Base-by-base conservation (phyloP, 1,140 invertebrate genomes). In the Zaprionus tsacasi region DNA sequence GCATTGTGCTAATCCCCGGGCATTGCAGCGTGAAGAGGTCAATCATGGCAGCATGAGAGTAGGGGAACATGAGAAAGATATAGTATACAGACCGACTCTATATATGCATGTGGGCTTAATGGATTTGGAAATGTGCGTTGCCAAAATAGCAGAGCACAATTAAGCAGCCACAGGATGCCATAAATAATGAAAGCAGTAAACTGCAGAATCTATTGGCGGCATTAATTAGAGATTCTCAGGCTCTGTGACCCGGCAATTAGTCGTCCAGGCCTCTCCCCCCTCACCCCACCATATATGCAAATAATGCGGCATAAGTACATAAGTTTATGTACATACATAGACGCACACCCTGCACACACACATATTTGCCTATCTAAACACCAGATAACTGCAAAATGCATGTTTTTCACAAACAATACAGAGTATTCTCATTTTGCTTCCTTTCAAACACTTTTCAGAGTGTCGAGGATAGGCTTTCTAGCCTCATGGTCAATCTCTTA, bases 61-160 rank as follows among this genome's bases (percentile, higher is more conserved):
- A 21, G 1, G 21, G 21, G 21, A n/a, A n/a, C n/a, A n/a, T n/a
- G 21, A 21, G 45, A 50, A 17, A 50, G 45, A 21, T 50, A 7
- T 33, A 33, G 27, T 6, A 35, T 35, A 35, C 33, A 35, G 6
- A 35, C 33, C 11, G 6, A 35, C 33, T 21, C 17, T 50, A 12
- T 25, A 50, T 11, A 25, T 50, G 17, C 10, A 25, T 25, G 45
- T 8, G 13, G 12, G 72, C 58, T 79, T 88, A 79, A 82, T 82
- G 82, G 80, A 88, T 82, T 87, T 72, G 56, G 64, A 70, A 87
- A 59, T 79, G 59, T 70, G 79, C 71, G 55, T 70, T 82, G 82
- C 83, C 83, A 64, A 76, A 74, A 77, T 30, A 48, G 69, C 33
- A 70, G 76, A 70, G 80, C 82, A 82, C 87, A 87, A 87, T 88